These are phyloP conservation scores for Paralichthys olivaceus DNA, from an alignment of 2,113 vertebrate species.

Conservation along the genomic window DNA sequence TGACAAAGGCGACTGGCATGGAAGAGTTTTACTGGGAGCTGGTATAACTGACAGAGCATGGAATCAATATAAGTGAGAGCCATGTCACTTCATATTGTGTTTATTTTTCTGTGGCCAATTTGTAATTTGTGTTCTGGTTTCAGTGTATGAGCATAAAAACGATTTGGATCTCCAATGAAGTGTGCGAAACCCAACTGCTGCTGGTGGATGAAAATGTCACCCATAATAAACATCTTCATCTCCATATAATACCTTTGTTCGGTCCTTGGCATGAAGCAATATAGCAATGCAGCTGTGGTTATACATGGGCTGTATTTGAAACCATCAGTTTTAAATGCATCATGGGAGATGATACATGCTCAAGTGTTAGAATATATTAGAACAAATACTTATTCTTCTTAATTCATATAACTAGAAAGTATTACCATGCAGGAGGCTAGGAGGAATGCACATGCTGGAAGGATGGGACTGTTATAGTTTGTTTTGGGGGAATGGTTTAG, in stretches of 20 bases:
- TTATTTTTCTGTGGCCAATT: constrained; percentile 66
- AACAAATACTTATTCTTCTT: too few species aligned
- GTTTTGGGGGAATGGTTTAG: too few species aligned
- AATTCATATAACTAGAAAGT: too few species aligned
- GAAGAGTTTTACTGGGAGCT: constrained; percentile 34
- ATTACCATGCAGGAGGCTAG: too few species aligned
- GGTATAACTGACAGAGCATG: constrained; percentile 62
- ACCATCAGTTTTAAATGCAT: neutral
- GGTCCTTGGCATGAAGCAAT: neutral
- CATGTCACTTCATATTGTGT: constrained; percentile 62
- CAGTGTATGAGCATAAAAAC: constrained; percentile 61
- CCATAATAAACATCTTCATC: constrained; percentile 54
- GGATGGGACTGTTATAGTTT: too few species aligned
- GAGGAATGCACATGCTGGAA: too few species aligned
- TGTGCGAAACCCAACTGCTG: constrained; percentile 54
- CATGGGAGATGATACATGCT: too few species aligned
- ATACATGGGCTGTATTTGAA: neutral
- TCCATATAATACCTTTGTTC: constrained; percentile 6
- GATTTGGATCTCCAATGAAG: constrained; percentile 54
- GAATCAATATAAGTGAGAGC: constrained; percentile 62
- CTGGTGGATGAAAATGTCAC: constrained; percentile 61
- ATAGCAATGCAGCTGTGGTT: neutral
- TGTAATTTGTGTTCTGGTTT: constrained; percentile 59
- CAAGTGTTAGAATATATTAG: too few species aligned
- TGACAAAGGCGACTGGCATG: constrained; percentile 1